Conservation (phyloP, 2,113 vertebrate species). For the Anolis carolinensis region DNA sequence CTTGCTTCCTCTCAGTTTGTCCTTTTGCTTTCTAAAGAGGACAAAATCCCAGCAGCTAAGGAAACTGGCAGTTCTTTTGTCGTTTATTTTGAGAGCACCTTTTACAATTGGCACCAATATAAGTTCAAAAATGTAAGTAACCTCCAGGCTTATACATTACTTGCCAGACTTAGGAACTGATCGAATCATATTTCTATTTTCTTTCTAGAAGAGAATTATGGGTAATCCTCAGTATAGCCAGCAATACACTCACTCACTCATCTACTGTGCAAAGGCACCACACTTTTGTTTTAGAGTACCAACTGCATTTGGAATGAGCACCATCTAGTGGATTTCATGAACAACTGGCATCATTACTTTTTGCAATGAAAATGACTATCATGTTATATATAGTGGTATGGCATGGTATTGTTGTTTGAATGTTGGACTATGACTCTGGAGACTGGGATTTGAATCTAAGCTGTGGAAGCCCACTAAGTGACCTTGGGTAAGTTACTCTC, state of each 20-base stretch:
- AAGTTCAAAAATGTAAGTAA: background rate
- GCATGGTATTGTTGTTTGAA: background rate
- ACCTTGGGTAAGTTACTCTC: no score
- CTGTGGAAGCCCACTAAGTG: no score
- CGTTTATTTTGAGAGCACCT: background rate
- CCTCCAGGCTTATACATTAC: background rate
- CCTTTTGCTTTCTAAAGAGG: background rate
- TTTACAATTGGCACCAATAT: background rate
- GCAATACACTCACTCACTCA: background rate
- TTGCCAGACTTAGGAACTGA: slow-evolving; percentile 7
- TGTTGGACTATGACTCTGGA: no score
- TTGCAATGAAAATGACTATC: background rate
- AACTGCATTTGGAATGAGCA: slow-evolving; percentile 36
- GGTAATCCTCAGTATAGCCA: slow-evolving; percentile 1
- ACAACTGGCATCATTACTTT: background rate
- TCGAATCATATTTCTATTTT: slow-evolving; percentile 9
- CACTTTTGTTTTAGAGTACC: background rate
- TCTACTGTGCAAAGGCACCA: background rate
- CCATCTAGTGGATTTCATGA: slow-evolving; percentile 72
- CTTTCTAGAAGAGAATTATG: background rate
- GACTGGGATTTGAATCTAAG: no score
- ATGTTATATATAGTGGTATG: no score
- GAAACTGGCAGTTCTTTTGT: background rate
- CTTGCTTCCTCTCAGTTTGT: background rate
- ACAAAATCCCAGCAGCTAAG: background rate